These are phyloP conservation scores for Siniperca scherzeri DNA, from an alignment of 2,797 vertebrate genomes.

Conservation along the genomic window DNA sequence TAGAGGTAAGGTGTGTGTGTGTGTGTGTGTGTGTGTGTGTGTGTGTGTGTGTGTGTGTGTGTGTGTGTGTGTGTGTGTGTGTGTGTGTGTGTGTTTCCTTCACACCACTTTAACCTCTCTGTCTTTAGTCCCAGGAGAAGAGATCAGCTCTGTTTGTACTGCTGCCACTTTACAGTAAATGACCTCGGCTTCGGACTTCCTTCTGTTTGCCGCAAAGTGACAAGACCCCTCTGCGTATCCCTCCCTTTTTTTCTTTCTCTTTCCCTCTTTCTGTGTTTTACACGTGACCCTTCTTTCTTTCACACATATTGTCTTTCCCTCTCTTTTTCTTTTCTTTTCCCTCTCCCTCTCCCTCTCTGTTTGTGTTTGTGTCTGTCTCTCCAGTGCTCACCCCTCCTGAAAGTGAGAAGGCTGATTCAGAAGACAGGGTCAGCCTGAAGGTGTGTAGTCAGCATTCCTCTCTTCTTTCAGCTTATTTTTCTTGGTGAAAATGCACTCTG, in stretches of 20 bases:
- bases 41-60: conserved; percentile 46
- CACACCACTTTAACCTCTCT: conserved; percentile 46
- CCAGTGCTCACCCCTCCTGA: conserved; percentile 85
- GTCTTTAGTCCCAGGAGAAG: conserved; percentile 64
- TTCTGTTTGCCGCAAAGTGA: conserved; percentile 65
- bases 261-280: not conserved
- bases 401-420: conserved; percentile 86
- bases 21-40: no score
- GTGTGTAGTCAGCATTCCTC: conserved; percentile 74
- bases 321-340: not conserved
- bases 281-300: conserved; percentile 21
- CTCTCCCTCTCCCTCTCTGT: not conserved
- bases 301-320: conserved; percentile 30
- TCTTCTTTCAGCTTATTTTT: conserved; percentile 41
- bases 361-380: conserved; percentile 51
- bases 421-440: conserved; percentile 86
- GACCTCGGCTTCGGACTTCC: conserved; percentile 69
- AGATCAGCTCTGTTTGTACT: conserved; percentile 69
- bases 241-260: conserved; percentile 17
- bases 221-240: conserved; percentile 30
- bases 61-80: conserved; percentile 49
- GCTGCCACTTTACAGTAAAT: conserved; percentile 63
- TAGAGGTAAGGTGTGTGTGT: not conserved
- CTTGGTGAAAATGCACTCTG: conserved; percentile 18
- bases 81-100: conserved; percentile 1